Evolutionary conservation across 2,888 invertebrate genomes (phyloP), one percentile per base, ranked within the genome.

Genomic region (Mycalesis mineus): DNA sequence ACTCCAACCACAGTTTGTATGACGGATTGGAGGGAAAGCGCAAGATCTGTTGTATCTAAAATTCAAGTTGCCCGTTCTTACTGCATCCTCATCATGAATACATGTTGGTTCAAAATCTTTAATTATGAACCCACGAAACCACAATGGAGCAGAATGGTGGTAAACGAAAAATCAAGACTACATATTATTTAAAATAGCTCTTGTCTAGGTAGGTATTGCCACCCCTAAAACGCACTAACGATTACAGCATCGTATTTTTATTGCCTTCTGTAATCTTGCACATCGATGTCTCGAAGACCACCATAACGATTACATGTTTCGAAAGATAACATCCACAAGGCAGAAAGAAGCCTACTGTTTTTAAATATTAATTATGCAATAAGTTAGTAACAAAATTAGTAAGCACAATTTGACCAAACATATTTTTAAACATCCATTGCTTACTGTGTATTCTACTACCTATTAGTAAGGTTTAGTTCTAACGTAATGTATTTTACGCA

Each of bases 401-500:
- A 29, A 3, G 41, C 9, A 2, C n/a, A 11, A 31, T 7, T 15
- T 15, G 22, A 2, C n/a, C 2, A 5, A 31, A 14, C 14, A 11
- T 9, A 8, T 6, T 29, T 31, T 41, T 8, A 28, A 11, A 4
- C 8, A 22, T 33, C 15, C 42, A 52, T 36, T 33, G 33, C 2
- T 7, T 42, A 13, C 1, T 36, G 17, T 7, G 8, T 13, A 9
- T 13, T 5, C 1, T 15, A 8, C 1, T 9, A n/a, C 33, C 22
- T 6, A 11, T 8, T n/a, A 1, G 22, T 8, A 22, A 17, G 37
- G n/a, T 13, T 5, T 22, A 44, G 9, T 45, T 54, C 31, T 39
- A 33, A n/a, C 36, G 51, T 57, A 42, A 60, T 60, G 60, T 53
- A 57, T 42, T 53, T 47, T 44, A 39, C 55, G 56, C 54, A 40